Conservation (phyloP, 30 jellyfish, hydroid and myxozoan genomes). For the Cassiopea xamachana region DNA sequence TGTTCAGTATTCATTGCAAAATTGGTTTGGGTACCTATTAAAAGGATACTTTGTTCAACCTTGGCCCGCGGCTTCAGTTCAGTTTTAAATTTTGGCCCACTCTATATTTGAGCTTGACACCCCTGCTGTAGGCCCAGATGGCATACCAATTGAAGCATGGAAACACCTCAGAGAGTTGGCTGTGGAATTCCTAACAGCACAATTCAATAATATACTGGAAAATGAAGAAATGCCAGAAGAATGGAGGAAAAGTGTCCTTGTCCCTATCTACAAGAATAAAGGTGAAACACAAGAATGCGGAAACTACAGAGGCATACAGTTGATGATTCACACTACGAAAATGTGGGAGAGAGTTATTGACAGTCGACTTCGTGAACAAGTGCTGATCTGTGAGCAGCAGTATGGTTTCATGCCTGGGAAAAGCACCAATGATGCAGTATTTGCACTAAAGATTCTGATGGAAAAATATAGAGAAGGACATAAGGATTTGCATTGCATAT, state of each 20-base stretch:
- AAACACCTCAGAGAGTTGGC: background rate
- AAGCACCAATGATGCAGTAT: background rate
- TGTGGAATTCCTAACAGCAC: background rate
- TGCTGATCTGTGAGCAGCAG: background rate
- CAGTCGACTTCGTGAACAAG: background rate
- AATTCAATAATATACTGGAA: background rate
- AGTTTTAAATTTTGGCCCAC: too few species aligned
- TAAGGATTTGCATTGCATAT: background rate
- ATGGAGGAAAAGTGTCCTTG: background rate
- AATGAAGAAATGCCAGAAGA: background rate
- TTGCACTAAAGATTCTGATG: background rate
- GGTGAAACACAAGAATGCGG: background rate
- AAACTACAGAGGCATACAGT: background rate
- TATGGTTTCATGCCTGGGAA: constrained; percentile 2
- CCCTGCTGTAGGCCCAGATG: too few species aligned
- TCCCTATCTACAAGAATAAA: background rate
- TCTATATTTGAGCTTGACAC: too few species aligned
- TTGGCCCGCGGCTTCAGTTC: too few species aligned
- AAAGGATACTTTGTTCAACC: too few species aligned
- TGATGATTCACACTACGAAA: background rate
- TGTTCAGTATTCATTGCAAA: too few species aligned
- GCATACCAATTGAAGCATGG: background rate
- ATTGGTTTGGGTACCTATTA: too few species aligned
- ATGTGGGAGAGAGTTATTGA: constrained; percentile 6
- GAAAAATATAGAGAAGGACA: background rate